These are phyloP conservation scores for Pasiphila rectangulata DNA, from an alignment of 2,888 invertebrate species.

Conservation along the genomic window DNA sequence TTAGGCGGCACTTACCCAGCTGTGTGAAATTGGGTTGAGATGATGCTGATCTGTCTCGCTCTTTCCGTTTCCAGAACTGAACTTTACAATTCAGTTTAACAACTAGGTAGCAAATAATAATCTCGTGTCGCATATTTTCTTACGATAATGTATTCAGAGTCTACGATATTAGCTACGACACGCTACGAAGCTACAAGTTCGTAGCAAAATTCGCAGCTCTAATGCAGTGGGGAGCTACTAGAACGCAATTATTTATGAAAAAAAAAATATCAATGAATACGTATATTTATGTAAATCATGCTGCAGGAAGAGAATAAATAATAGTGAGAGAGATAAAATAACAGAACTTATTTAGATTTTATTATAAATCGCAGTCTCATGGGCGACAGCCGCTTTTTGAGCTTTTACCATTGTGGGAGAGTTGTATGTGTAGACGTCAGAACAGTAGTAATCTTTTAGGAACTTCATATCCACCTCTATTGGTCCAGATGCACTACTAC, in stretches of 20 bases:
- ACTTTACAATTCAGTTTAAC: no score
- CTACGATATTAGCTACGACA: no score
- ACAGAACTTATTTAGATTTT: slow-evolving; percentile 12
- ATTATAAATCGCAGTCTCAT: slow-evolving; percentile 42
- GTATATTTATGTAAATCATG: slow-evolving; percentile 1
- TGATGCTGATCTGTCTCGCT: no score
- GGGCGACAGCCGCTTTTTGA: slow-evolving; percentile 49
- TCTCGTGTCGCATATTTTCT: no score
- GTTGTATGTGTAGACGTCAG: slow-evolving; percentile 63
- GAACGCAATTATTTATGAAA: slow-evolving; percentile 2
- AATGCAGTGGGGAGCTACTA: no score
- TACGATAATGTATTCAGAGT: no score
- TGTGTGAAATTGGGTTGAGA: no score
- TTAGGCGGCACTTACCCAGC: no score
- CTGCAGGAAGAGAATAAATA: background rate
- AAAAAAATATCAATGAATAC: background rate
- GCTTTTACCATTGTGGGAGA: slow-evolving; percentile 65
- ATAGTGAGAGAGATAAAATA: background rate
- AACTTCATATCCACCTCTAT: slow-evolving; percentile 53
- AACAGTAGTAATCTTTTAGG: slow-evolving; percentile 63
- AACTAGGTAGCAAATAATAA: no score
- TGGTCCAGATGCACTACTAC: background rate
- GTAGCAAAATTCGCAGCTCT: no score
- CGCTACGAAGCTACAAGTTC: no score
- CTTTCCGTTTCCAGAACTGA: no score